phyloP scores from a whole-genome alignment of 2,113 vertebrate species.

The Chionodraco myersi region DNA sequence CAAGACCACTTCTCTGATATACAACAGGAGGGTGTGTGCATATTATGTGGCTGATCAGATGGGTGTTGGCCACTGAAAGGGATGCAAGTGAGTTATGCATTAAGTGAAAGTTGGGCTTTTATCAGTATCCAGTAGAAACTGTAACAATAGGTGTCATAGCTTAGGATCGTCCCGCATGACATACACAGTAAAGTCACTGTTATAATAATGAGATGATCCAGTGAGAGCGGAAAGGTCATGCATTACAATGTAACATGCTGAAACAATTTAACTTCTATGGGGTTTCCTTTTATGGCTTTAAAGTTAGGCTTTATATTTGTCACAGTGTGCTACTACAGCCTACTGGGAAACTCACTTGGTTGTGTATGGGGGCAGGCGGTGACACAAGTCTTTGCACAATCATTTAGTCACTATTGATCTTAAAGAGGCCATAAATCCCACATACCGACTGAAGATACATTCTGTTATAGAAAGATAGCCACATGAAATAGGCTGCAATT shows the following conservation, averaged over 20 bases:
- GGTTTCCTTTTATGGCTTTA: conserved; percentile 8
- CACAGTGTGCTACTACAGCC: neutral
- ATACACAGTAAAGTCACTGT: conserved; percentile 12
- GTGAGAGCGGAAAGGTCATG: conserved; percentile 15
- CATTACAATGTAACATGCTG: neutral
- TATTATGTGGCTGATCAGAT: neutral
- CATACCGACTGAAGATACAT: neutral
- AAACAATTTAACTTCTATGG: neutral
- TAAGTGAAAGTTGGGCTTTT: neutral
- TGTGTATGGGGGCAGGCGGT: neutral
- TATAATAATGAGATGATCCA: conserved; percentile 1
- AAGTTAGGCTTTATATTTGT: neutral
- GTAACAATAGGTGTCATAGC: neutral
- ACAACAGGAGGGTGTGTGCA: conserved; percentile 10
- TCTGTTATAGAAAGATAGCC: neutral
- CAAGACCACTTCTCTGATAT: neutral
- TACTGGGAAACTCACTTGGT: no score
- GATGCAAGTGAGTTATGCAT: conserved; percentile 1
- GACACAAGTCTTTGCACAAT: neutral
- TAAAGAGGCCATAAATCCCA: no score
- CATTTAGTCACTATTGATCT: neutral
- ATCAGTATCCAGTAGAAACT: neutral
- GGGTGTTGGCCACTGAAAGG: neutral
- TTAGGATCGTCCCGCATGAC: conserved; percentile 3
- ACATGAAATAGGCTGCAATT: neutral